phyloP scores from a whole-genome alignment of 2,797 vertebrate genomes.

The Parauchenoglanis punctatus region DNA sequence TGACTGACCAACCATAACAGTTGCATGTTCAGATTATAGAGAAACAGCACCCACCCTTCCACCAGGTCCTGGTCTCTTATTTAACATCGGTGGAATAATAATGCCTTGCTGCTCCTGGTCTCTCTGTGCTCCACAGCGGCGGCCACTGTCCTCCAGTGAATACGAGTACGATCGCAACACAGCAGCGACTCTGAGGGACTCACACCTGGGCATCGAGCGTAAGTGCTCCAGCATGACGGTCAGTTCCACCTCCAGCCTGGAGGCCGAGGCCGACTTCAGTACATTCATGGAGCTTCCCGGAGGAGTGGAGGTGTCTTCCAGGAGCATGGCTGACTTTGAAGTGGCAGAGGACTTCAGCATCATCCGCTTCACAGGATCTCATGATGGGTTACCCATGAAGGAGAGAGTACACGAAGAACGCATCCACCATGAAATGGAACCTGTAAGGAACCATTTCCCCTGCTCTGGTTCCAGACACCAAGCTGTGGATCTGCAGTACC shows the following conservation, averaged over 20 bases:
- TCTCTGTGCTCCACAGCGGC: slow-evolving; percentile 73
- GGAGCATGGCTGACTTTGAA: slow-evolving; percentile 66
- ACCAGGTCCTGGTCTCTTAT: background rate
- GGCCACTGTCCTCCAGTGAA: slow-evolving; percentile 68
- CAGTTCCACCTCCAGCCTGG: slow-evolving; percentile 86
- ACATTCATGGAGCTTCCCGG: slow-evolving; percentile 80
- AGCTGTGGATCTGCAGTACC: slow-evolving; percentile 7
- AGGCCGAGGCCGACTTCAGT: slow-evolving; percentile 85
- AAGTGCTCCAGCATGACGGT: slow-evolving; percentile 86
- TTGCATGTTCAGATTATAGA: slow-evolving; percentile 7
- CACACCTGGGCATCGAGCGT: slow-evolving; percentile 82
- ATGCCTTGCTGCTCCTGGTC: slow-evolving; percentile 74
- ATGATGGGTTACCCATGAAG: slow-evolving; percentile 82
- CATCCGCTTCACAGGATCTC: slow-evolving; percentile 79
- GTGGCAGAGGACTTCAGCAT: slow-evolving; percentile 83
- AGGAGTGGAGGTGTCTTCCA: slow-evolving; percentile 85
- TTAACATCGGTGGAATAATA: slow-evolving; percentile 23
- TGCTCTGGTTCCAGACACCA: background rate
- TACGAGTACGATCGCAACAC: slow-evolving; percentile 86
- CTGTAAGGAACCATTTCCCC: slow-evolving; percentile 46
- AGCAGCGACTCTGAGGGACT: slow-evolving; percentile 84
- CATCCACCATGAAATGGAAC: slow-evolving; percentile 72
- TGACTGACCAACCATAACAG: background rate
- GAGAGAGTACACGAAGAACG: slow-evolving; percentile 70
- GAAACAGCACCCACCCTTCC: background rate